These are phyloP conservation scores for Eubasilissa splendida DNA, from an alignment of 2,888 invertebrate genomes.

Conservation along the genomic window DNA sequence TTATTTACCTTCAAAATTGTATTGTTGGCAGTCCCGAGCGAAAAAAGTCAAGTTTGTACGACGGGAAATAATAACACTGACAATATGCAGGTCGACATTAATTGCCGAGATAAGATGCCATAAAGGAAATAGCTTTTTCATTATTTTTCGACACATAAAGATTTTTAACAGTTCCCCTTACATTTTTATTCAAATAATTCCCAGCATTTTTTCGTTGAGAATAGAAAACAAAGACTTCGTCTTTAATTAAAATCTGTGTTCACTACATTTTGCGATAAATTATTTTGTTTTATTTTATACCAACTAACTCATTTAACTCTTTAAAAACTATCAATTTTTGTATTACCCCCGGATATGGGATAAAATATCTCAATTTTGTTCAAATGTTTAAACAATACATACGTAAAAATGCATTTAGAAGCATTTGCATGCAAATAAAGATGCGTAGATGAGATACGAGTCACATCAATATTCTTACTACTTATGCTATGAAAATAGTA, in stretches of 20 bases:
- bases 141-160: constrained; percentile 43
- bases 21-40: constrained; percentile 53
- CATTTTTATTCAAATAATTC: constrained; percentile 7
- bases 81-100: constrained; percentile 58
- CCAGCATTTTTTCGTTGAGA: background rate
- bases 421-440: too few species aligned
- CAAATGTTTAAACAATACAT: too few species aligned
- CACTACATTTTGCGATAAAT: background rate
- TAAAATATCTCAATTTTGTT: too few species aligned
- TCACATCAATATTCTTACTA: too few species aligned
- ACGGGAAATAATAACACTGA: constrained; percentile 54
- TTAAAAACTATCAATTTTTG: too few species aligned
- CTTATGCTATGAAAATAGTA: too few species aligned
- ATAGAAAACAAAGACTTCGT: background rate
- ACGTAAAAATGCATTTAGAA: too few species aligned
- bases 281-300: background rate
- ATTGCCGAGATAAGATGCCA: constrained; percentile 53
- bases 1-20: constrained; percentile 78
- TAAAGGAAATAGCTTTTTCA: constrained; percentile 56
- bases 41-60: constrained; percentile 60
- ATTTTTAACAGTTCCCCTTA: constrained; percentile 17
- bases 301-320: too few species aligned
- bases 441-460: too few species aligned
- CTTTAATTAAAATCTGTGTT: background rate
- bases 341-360: too few species aligned